These are phyloP conservation scores for Ivindomyrus marchei DNA, from an alignment of 2,113 vertebrate species.

Conservation along the genomic window DNA sequence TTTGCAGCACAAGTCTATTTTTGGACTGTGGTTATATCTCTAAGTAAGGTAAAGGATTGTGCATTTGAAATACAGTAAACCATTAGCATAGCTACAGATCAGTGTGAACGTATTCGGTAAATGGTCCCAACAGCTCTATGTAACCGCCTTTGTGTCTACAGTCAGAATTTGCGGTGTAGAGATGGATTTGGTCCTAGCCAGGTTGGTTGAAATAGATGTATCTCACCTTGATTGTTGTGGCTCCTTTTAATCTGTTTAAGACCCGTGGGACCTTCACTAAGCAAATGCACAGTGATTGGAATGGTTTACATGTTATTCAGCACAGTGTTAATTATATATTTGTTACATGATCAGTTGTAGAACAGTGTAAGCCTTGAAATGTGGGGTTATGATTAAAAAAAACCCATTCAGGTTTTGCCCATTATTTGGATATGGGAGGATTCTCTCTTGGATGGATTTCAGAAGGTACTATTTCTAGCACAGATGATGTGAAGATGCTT, in stretches of 20 bases:
- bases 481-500: neutral
- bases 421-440: neutral
- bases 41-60: neutral
- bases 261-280: neutral
- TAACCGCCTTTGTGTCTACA: neutral
- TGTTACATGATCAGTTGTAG: neutral
- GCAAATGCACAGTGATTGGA: neutral
- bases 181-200: neutral
- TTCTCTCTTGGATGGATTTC: neutral
- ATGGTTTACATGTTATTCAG: neutral
- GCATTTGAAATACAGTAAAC: neutral
- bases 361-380: neutral
- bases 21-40: neutral
- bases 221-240: neutral
- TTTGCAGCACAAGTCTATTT: neutral
- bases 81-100: neutral
- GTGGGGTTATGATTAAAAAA: neutral
- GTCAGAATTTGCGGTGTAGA: neutral
- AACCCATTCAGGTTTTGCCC: neutral
- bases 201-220: neutral
- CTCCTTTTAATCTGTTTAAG: neutral
- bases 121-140: neutral
- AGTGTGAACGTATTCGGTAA: neutral
- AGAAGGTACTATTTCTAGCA: neutral
- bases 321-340: neutral